Evolutionary conservation across 2,888 invertebrate species (phyloP).

Genomic region (Alentia gelatinosa): DNA sequence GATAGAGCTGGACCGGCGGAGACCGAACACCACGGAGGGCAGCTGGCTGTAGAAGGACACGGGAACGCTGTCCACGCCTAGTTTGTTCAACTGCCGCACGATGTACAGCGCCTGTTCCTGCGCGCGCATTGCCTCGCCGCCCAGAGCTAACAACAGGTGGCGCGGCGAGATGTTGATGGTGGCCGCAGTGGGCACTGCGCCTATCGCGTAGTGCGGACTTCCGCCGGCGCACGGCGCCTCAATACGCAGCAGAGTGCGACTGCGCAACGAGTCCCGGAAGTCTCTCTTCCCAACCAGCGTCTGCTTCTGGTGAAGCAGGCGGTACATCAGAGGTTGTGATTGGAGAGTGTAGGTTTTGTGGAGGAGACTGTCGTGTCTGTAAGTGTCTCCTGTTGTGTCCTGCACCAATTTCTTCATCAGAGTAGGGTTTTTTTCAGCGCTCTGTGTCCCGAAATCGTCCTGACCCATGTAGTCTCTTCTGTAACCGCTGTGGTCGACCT

Average conservation of each 20-base stretch:
- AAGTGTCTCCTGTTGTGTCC: too few relatives aligned
- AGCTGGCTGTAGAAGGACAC: background rate
- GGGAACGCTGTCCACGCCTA: background rate
- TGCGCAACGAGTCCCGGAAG: background rate
- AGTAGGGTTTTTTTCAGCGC: background rate
- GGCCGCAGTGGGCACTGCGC: background rate
- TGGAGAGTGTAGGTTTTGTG: background rate
- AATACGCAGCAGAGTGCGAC: background rate
- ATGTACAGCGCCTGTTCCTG: background rate
- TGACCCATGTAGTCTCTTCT: background rate
- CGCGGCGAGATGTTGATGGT: background rate
- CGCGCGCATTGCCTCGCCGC: background rate
- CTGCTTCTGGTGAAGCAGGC: background rate
- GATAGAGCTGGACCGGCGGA: background rate
- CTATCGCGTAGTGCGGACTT: background rate
- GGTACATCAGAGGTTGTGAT: background rate
- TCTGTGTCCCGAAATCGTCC: background rate
- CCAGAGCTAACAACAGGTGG: background rate
- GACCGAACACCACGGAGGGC: background rate
- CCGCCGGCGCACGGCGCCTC: conserved; percentile 24
- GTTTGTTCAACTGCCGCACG: background rate
- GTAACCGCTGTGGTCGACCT: background rate
- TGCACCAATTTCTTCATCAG: too few relatives aligned
- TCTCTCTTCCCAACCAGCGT: background rate
- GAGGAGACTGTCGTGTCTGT: background rate